These are phyloP conservation scores for Carduelis carduelis DNA, from an alignment of 2,797 vertebrate species.

Conservation along the genomic window DNA sequence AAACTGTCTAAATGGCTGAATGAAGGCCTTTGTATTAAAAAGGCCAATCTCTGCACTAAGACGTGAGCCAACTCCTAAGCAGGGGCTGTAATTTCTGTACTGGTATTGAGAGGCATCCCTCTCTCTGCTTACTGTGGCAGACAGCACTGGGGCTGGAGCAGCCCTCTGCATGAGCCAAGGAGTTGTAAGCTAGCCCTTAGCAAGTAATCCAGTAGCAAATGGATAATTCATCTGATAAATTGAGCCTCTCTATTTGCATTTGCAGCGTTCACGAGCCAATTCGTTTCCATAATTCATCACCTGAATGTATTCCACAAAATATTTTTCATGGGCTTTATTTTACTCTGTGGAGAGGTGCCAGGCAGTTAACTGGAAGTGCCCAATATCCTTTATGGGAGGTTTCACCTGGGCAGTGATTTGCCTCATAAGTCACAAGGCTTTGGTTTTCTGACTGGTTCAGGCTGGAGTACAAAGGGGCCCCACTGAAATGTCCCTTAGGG, in stretches of 20 bases:
- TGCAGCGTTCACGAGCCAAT: not conserved
- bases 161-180: not conserved
- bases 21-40: constrained; percentile 60
- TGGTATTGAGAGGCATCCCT: not conserved
- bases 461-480: accelerated
- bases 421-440: not conserved
- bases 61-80: constrained; percentile 21
- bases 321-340: constrained; percentile 30
- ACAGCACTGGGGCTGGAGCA: not conserved
- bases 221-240: constrained; percentile 27
- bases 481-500: accelerated
- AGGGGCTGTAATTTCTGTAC: constrained; percentile 24
- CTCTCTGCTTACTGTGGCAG: not conserved
- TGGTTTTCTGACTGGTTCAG: not conserved
- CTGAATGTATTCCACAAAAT: constrained; percentile 51
- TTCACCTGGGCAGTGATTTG: not conserved
- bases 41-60: constrained; percentile 51
- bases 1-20: constrained; percentile 61
- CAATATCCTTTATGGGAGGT: not conserved
- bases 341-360: constrained; percentile 29
- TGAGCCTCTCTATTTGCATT: constrained; percentile 50
- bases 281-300: constrained; percentile 39
- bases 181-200: constrained; percentile 1
- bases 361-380: constrained; percentile 31
- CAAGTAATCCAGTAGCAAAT: constrained; percentile 36